A percentile compares a stretch with the other conserved stretches of the same genome.
Evolutionary conservation across 2,888 invertebrate genomes (phyloP).

Genomic region (Vesta saturnalis): DNA sequence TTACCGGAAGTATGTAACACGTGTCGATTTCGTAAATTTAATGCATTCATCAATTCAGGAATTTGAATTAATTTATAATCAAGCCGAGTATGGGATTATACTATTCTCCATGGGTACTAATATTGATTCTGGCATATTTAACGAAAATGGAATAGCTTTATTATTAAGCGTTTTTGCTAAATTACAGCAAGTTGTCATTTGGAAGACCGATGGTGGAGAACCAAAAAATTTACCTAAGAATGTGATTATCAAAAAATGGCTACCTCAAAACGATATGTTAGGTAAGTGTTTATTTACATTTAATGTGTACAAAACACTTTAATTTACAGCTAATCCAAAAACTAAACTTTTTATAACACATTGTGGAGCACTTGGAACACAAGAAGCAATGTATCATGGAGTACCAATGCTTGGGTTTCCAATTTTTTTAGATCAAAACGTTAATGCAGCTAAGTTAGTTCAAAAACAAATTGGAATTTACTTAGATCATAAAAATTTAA

Average conservation of each 20-base stretch:
- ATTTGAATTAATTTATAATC: too few relatives aligned
- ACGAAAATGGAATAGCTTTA: constrained; percentile 41
- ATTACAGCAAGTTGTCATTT: constrained; percentile 55
- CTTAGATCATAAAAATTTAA: too few relatives aligned
- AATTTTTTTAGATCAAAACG: constrained; percentile 43
- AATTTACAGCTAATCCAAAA: constrained; percentile 54
- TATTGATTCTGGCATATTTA: too few relatives aligned
- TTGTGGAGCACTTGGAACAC: constrained; percentile 46
- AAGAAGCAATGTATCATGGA: constrained; percentile 45
- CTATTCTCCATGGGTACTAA: too few relatives aligned
- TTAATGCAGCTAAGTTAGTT: too few relatives aligned
- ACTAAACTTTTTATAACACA: constrained; percentile 47
- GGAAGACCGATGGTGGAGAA: constrained; percentile 55
- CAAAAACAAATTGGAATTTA: too few relatives aligned
- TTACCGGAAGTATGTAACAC: constrained; percentile 52
- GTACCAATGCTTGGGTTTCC: constrained; percentile 47
- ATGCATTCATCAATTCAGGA: too few relatives aligned
- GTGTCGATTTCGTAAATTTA: too few relatives aligned
- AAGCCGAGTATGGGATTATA: too few relatives aligned
- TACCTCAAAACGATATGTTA: constrained; percentile 58
- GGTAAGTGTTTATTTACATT: too few relatives aligned
- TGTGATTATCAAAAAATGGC: constrained; percentile 54
- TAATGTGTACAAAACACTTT: too few relatives aligned
- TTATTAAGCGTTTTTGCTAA: constrained; percentile 53
- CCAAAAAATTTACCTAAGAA: constrained; percentile 52